Evolutionary conservation across 2,113 vertebrate species (phyloP).

Genomic region (Plectropomus leopardus): DNA sequence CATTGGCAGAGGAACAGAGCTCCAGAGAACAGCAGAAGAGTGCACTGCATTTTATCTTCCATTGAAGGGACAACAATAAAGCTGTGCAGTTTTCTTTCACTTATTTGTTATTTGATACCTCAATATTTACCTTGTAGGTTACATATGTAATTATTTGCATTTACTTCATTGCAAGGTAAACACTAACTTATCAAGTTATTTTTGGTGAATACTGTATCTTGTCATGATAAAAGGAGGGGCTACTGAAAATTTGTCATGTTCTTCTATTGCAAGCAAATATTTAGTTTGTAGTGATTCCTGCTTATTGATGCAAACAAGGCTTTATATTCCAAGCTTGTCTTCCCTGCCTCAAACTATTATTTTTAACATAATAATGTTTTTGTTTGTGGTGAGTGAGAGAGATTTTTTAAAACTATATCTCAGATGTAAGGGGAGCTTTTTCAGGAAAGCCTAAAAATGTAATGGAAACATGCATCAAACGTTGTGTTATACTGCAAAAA

Average conservation of each 20-base stretch:
- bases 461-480: slow-evolving; percentile 14
- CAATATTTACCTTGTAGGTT: neutral
- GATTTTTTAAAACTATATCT: neutral
- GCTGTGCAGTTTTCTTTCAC: neutral
- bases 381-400: slow-evolving; percentile 2
- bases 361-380: slow-evolving; percentile 2
- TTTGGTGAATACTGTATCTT: neutral
- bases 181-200: neutral
- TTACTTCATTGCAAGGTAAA: neutral
- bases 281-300: neutral
- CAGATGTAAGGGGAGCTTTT: neutral
- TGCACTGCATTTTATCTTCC: neutral
- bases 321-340: neutral
- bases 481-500: neutral
- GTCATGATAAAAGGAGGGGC: neutral
- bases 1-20: neutral
- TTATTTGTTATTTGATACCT: neutral
- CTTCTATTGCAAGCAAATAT: neutral
- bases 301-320: slow-evolving; percentile 18
- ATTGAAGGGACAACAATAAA: neutral
- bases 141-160: neutral
- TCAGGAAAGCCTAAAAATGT: slow-evolving; percentile 14
- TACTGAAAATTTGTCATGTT: neutral
- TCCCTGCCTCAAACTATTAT: neutral
- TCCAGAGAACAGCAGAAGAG: neutral